These are phyloP conservation scores for Leistus spinibarbis DNA, from an alignment of 2,888 invertebrate genomes.

Conservation along the genomic window DNA sequence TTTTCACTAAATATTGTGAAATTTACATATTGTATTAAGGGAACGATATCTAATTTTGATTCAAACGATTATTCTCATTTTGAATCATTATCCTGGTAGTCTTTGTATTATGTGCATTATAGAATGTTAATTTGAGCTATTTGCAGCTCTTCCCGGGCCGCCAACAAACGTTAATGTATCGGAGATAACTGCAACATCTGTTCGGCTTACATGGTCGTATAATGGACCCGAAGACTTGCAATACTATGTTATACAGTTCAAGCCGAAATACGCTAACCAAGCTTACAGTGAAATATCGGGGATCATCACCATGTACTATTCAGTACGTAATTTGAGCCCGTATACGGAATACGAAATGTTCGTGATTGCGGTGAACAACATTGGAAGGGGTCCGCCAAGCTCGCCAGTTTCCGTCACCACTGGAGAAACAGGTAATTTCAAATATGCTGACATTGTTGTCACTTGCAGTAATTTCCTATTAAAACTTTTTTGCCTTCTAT, in stretches of 20 bases:
- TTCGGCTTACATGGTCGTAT: slow-evolving; percentile 92
- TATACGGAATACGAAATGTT: slow-evolving; percentile 97
- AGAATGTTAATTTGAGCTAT: not conserved
- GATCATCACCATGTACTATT: slow-evolving; percentile 91
- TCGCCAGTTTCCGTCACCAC: slow-evolving; percentile 90
- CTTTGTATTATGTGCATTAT: not conserved
- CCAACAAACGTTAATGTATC: slow-evolving; percentile 89
- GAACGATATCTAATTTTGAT: slow-evolving; percentile 79
- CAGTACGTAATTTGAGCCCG: slow-evolving; percentile 86
- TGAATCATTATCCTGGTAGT: no score
- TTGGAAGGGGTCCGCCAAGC: slow-evolving; percentile 90
- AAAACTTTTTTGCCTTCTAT: slow-evolving; percentile 43
- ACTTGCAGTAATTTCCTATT: slow-evolving; percentile 3
- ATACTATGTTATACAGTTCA: slow-evolving; percentile 96
- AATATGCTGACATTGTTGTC: slow-evolving; percentile 9
- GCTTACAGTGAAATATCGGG: slow-evolving; percentile 93
- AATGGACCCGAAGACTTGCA: slow-evolving; percentile 87
- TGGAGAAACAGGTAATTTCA: slow-evolving; percentile 89
- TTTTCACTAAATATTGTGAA: not conserved
- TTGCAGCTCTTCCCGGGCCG: slow-evolving; percentile 85
- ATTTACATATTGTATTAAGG: slow-evolving; percentile 39
- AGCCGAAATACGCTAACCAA: slow-evolving; percentile 91
- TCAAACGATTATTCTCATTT: no score
- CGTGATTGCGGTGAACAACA: slow-evolving; percentile 93
- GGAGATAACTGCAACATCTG: slow-evolving; percentile 92